Conservation (phyloP, 2,113 vertebrate species). For the Dipodomys ordii region DNA sequence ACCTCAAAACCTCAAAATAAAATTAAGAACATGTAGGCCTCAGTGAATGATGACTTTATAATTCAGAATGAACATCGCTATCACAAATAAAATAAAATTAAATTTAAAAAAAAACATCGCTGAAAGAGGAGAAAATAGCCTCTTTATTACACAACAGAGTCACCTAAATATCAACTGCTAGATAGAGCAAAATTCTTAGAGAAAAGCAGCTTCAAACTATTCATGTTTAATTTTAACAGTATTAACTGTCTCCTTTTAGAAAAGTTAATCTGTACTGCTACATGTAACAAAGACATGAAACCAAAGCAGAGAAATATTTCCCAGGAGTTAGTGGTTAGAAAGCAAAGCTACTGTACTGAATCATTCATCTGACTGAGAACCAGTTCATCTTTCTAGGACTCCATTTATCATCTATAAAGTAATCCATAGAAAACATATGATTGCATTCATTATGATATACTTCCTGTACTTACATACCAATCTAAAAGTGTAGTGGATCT, state of each 20-base stretch:
- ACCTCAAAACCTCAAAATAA: neutral
- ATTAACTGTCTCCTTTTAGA: neutral
- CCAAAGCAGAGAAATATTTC: neutral
- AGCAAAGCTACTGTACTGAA: neutral
- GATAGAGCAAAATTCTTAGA: neutral
- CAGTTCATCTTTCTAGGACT: neutral
- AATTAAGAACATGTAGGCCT: slow-evolving; percentile 20
- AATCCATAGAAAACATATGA: neutral
- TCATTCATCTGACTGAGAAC: too few relatives aligned
- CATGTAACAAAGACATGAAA: neutral
- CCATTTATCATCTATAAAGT: slow-evolving; percentile 31
- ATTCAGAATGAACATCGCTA: neutral
- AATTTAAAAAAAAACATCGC: too few relatives aligned
- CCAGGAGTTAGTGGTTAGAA: neutral
- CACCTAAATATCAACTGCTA: neutral
- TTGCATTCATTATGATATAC: neutral
- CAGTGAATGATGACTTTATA: neutral
- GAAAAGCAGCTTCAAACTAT: neutral
- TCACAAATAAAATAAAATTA: too few relatives aligned
- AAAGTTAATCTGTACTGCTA: neutral
- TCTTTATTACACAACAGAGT: neutral
- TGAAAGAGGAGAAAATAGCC: neutral
- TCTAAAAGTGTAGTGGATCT: neutral
- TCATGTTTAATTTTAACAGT: neutral
- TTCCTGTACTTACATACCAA: neutral